These are phyloP conservation scores for Gallinago media DNA, from an alignment of 2,113 vertebrate genomes.

Conservation along the genomic window DNA sequence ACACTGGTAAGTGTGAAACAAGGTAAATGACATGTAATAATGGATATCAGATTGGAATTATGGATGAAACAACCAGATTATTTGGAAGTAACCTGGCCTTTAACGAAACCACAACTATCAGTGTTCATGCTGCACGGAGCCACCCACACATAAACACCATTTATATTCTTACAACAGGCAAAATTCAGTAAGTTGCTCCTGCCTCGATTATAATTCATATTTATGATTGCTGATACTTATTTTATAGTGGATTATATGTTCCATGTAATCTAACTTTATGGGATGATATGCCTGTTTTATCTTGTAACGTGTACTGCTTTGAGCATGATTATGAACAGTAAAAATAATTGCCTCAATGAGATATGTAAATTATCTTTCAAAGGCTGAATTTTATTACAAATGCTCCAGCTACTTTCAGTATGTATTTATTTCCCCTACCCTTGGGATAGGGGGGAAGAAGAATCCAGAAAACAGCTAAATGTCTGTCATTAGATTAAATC, in stretches of 20 bases:
- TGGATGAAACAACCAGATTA: background rate
- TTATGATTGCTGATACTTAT: background rate
- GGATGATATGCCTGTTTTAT: background rate
- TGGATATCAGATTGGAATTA: background rate
- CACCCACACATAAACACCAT: fast-evolving
- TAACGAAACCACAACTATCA: background rate
- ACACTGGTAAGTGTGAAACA: background rate
- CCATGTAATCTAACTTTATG: background rate
- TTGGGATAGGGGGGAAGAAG: background rate
- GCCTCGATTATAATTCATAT: background rate
- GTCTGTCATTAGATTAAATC: background rate
- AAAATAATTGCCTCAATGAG: background rate
- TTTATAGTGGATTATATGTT: background rate
- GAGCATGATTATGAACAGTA: background rate
- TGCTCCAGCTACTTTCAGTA: background rate
- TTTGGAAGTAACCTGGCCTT: background rate
- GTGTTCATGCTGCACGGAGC: background rate
- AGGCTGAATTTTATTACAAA: background rate
- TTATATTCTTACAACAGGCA: background rate
- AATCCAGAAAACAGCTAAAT: background rate
- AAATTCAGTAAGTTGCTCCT: background rate
- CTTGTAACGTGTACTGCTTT: background rate
- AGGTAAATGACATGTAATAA: background rate
- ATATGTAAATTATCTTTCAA: background rate
- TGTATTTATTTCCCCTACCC: background rate